Percentiles rank a stretch among this genome's conserved stretches.
Conservation (phyloP, 1,140 invertebrate species). For the Hetaerina americana region DNA sequence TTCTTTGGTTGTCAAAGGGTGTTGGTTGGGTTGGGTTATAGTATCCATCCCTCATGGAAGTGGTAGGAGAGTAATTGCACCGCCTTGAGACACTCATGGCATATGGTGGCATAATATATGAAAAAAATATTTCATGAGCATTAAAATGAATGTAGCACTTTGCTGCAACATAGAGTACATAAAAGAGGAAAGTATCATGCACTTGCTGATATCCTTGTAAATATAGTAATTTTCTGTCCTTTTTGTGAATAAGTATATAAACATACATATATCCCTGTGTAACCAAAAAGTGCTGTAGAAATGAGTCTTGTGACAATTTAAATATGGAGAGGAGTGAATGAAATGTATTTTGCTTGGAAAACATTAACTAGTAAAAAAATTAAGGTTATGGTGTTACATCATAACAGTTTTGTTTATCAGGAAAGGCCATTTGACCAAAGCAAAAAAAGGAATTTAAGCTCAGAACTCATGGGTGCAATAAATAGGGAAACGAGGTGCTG, state of each 20-base stretch:
- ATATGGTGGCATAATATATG: not conserved
- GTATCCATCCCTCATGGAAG: not conserved
- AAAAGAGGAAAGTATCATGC: not conserved
- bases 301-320: not conserved
- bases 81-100: not conserved
- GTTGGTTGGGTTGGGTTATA: not conserved
- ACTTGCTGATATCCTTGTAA: not conserved
- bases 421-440: not conserved
- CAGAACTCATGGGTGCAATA: not conserved
- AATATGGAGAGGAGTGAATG: not conserved
- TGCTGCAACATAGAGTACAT: not conserved
- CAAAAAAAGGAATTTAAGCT: not conserved
- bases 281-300: not conserved
- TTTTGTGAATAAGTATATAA: constrained; percentile 1
- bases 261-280: not conserved
- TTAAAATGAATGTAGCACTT: not conserved
- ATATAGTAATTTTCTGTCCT: not conserved
- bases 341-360: not conserved
- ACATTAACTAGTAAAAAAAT: not conserved
- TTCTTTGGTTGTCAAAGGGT: not conserved
- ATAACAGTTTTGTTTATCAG: not conserved
- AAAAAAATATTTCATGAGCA: not conserved
- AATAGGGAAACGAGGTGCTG: not conserved
- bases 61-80: not conserved
- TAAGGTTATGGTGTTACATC: not conserved